Base-by-base conservation (phyloP, 1,140 invertebrate species). In the Dendrolimus kikuchii region DNA sequence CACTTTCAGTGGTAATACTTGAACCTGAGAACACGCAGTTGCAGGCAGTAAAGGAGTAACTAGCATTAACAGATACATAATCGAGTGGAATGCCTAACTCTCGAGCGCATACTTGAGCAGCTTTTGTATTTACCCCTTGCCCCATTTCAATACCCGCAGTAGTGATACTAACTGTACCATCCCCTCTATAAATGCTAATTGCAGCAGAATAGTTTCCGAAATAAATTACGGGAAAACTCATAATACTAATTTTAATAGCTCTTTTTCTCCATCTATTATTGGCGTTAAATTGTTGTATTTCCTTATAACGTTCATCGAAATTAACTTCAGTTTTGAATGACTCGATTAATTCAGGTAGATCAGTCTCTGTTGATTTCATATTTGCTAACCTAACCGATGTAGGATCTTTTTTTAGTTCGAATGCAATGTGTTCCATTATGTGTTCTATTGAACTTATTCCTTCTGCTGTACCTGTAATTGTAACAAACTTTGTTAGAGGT, bases 61-160 rank as follows among this genome's bases (percentile, higher is more conserved):
- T 90, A 6, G 93, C 89, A 68, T 94, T 91, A 2, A 96, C 87
- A 39, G 84, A 87, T 5, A 97, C 87, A 67, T 89, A 78, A 2
- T 92, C 89, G 40, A 96, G 46, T 7, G 93, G 90, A 51, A 96
- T 92, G 1, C 91, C 92, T 1, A 97, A 74, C 37, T 90, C 90
- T 67, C 93, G 89, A 2, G 95, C 94, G 56, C 90, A 92, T 3
- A 93, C 91, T 89, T 96, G 95, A 23, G 91, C 91, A 1, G 64
- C 74, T 60, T 86, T 86, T 0, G 90, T 91, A 60, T 92, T 94
- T 51, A 95, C 90, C 2, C 95, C 95, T 87, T 96, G 95, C 5
- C 95, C 95, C 81, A 93, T 93, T 88, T 97, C 95, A 40, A 95
- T 90, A 38, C 95, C 95, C 48, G 92, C 93, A 60, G 94, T 93